Evolutionary conservation across 1,140 invertebrate genomes (phyloP), one percentile per base, ranked within the genome.

Genomic region (Harpegnathos saltator): DNA sequence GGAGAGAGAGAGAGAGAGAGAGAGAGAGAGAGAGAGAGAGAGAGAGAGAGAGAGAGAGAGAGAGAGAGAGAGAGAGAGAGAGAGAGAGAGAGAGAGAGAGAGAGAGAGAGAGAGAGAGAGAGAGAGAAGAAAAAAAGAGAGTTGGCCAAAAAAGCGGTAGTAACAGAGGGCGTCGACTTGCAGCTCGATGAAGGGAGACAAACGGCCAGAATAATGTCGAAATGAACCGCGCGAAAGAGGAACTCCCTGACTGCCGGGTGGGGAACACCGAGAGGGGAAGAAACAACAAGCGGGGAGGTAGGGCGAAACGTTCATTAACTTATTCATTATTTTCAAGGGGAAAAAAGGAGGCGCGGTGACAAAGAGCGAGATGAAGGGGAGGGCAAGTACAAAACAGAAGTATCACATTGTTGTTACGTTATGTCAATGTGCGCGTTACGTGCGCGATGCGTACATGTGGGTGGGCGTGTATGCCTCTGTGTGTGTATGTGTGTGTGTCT

Each of bases 81-180:
- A n/a, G n/a, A n/a, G n/a, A n/a, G n/a, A n/a, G n/a, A n/a, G n/a
- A n/a, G n/a, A n/a, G n/a, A n/a, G n/a, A n/a, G n/a, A n/a, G n/a
- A n/a, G n/a, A n/a, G n/a, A n/a, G n/a, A n/a, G n/a, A n/a, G n/a
- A n/a, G n/a, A n/a, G n/a, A n/a, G n/a, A n/a, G n/a, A 33, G 33
- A 33, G 33, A 33, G 33, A 33, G 7, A 33, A 7, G 7, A 33
- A 33, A 12, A 38, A 12, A 33, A 22, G 15, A 11, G 50, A 78
- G 24, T 71, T 17, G 33, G 71, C 71, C 58, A 12, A 24, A 58
- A 65, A 80, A 54, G 61, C 75, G 59, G 59, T 71, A 71, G 52
- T 52, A 29, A n/a, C 24, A 48, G 65, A 33, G 63, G 75, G 65
- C 65, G 65, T 80, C n/a, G 26, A 69, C 75, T 58, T 24, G 68